phyloP scores from a whole-genome alignment of 2,113 vertebrate species.

The Pygoscelis antarcticus region DNA sequence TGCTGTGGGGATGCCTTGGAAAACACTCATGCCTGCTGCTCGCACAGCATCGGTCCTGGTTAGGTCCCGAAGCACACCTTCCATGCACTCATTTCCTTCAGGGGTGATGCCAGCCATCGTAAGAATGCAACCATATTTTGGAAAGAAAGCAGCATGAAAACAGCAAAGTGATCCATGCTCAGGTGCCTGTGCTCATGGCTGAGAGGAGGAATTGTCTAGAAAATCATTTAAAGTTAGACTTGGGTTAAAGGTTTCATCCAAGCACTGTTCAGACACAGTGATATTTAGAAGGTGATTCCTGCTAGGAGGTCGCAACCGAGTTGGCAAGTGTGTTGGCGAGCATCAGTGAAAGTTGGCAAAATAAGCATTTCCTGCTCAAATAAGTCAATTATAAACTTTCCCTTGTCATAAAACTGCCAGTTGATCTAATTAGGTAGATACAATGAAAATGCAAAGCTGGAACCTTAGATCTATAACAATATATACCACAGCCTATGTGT shows the following conservation, averaged over 20 bases:
- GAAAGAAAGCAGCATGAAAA: neutral
- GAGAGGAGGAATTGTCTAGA: neutral
- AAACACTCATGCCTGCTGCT: neutral
- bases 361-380: neutral
- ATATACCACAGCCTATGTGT: neutral
- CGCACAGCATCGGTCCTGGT: neutral
- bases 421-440: neutral
- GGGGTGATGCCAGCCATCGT: neutral
- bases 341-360: neutral
- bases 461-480: neutral
- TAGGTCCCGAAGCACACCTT: neutral
- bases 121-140: neutral
- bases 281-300: neutral
- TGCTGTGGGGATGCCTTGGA: neutral
- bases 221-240: neutral
- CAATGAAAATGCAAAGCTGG: neutral
- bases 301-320: neutral
- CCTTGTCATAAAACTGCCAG: neutral
- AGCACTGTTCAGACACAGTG: neutral
- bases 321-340: neutral
- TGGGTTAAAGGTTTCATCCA: neutral
- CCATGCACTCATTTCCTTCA: fast-evolving
- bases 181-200: fast-evolving
- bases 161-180: neutral
- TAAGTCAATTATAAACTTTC: neutral